These are phyloP conservation scores for Cydia splendana DNA, from an alignment of 1,140 invertebrate species.

Conservation along the genomic window DNA sequence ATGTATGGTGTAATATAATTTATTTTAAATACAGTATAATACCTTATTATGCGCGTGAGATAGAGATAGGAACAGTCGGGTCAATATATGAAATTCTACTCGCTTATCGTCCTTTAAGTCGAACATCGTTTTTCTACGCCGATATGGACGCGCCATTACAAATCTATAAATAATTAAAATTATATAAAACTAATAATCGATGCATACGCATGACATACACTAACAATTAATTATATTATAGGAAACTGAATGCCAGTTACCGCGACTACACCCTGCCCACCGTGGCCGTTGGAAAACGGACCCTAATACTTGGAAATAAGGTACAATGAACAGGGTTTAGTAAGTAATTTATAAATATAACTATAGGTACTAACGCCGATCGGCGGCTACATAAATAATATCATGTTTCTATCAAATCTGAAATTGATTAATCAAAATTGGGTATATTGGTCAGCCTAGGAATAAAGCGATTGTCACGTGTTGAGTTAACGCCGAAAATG, in stretches of 20 bases:
- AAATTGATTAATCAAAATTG: background rate
- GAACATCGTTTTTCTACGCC: background rate
- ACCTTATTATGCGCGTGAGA: no score
- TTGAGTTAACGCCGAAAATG: background rate
- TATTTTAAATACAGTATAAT: no score
- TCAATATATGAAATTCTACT: no score
- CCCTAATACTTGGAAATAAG: background rate
- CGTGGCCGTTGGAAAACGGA: background rate
- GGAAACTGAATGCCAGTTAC: constrained; percentile 30
- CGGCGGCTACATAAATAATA: constrained; percentile 30
- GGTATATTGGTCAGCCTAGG: background rate
- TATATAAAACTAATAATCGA: constrained; percentile 31
- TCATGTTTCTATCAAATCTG: constrained; percentile 25
- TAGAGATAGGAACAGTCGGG: no score
- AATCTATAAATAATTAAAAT: constrained; percentile 30
- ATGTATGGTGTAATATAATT: no score
- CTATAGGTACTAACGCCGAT: background rate
- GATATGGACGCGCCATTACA: background rate
- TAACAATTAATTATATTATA: constrained; percentile 29
- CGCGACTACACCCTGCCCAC: background rate
- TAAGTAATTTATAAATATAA: constrained; percentile 5
- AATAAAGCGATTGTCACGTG: background rate
- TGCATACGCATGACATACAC: constrained; percentile 4
- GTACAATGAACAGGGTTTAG: background rate
- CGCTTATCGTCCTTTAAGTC: background rate